A percentile compares a stretch with the other conserved stretches of the same genome.
Evolutionary conservation across 2,113 vertebrate species (phyloP).

Genomic region (Psittacus erithacus): DNA sequence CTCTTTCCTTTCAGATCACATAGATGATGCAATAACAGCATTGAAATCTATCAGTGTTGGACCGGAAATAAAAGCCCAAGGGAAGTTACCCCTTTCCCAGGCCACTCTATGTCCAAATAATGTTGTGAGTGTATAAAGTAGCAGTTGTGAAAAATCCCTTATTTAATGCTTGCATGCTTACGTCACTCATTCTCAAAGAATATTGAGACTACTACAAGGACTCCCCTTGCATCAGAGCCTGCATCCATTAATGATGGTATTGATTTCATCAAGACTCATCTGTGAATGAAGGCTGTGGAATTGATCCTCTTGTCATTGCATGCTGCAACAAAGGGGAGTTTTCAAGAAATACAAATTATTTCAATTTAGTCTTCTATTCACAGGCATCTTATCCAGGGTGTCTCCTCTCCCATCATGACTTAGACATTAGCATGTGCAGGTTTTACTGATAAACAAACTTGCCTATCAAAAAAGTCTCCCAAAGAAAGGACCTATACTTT

Average conservation of each 20-base stretch:
- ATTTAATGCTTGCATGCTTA: not conserved
- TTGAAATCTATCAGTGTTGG: accelerated
- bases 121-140: not conserved
- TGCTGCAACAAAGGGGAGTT: not conserved
- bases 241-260: not conserved
- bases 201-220: not conserved
- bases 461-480: not conserved
- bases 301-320: not conserved
- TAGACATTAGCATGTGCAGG: not conserved
- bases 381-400: not conserved
- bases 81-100: not conserved
- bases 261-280: constrained; percentile 27
- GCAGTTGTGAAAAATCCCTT: not conserved
- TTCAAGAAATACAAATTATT: not conserved
- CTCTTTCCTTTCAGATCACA: not conserved
- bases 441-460: not conserved
- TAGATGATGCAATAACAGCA: too few species aligned
- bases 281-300: not conserved
- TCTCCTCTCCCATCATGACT: not conserved
- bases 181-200: not conserved
- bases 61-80: not conserved
- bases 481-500: not conserved
- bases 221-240: not conserved
- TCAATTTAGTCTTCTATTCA: not conserved
- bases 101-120: not conserved